These are phyloP conservation scores for Entomyzon cyanotis DNA, from an alignment of 2,113 vertebrate genomes.

Conservation along the genomic window DNA sequence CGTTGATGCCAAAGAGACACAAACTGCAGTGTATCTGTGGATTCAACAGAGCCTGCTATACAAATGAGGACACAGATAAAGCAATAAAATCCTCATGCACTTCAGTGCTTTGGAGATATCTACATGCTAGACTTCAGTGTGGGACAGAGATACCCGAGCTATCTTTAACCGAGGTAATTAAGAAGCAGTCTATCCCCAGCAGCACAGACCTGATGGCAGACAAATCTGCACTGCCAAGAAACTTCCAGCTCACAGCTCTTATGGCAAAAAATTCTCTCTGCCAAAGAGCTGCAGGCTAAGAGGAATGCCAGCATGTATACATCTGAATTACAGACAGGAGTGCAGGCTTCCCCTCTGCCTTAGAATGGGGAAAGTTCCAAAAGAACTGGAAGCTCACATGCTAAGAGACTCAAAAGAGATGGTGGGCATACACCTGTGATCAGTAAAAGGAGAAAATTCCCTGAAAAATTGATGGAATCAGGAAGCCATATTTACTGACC, in stretches of 20 bases:
- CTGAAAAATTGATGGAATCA: background rate
- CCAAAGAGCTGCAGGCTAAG: background rate
- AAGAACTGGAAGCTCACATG: background rate
- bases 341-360: background rate
- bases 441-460: background rate
- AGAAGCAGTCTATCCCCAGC: slow-evolving; percentile 11
- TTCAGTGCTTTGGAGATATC: background rate
- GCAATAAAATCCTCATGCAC: background rate
- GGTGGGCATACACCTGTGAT: background rate
- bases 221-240: background rate
- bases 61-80: background rate
- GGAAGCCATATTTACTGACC: background rate
- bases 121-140: background rate
- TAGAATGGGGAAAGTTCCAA: background rate
- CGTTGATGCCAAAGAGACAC: background rate
- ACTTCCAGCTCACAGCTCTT: background rate
- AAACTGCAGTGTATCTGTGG: background rate
- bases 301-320: background rate
- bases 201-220: slow-evolving; percentile 31
- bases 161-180: background rate
- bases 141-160: background rate
- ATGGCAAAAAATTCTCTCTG: background rate
- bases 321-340: background rate
- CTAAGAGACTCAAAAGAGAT: background rate
- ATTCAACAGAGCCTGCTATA: background rate